These are phyloP conservation scores for Sparidentex hasta DNA, from an alignment of 2,797 vertebrate genomes.

Conservation along the genomic window DNA sequence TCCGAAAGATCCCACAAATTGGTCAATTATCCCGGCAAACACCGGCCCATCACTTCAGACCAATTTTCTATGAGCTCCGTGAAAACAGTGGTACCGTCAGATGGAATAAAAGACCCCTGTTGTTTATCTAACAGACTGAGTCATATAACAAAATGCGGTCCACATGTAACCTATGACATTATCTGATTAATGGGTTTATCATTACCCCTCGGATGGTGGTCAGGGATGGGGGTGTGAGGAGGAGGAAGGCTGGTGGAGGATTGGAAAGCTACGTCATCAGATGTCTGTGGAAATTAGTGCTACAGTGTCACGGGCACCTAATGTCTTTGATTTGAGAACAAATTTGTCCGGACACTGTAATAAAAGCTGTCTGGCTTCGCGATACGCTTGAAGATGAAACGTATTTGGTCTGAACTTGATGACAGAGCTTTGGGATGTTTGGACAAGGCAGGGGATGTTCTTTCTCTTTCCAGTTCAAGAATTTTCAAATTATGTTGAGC, in stretches of 20 bases:
- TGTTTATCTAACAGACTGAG: slow-evolving; percentile 85
- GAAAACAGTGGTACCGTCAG: slow-evolving; percentile 78
- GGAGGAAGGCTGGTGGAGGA: slow-evolving; percentile 48
- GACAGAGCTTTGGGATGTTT: slow-evolving; percentile 46
- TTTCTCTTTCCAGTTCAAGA: slow-evolving; percentile 40
- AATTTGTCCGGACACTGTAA: slow-evolving; percentile 60
- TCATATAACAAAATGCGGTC: slow-evolving; percentile 84
- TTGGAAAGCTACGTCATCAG: slow-evolving; percentile 59
- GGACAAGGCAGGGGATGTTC: slow-evolving; percentile 32
- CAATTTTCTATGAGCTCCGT: slow-evolving; percentile 72
- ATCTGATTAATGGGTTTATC: slow-evolving; percentile 88
- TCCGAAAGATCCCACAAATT: slow-evolving; percentile 81
- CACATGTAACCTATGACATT: slow-evolving; percentile 88
- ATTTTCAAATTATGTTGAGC: slow-evolving; percentile 59
- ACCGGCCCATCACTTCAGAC: slow-evolving; percentile 69
- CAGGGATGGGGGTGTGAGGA: slow-evolving; percentile 59
- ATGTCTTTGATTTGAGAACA: slow-evolving; percentile 51
- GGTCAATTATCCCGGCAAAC: slow-evolving; percentile 77
- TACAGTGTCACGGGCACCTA: slow-evolving; percentile 55
- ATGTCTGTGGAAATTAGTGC: slow-evolving; percentile 69
- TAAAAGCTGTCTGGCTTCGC: slow-evolving; percentile 51
- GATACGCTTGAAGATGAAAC: slow-evolving; percentile 56
- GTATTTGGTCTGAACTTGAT: slow-evolving; percentile 45
- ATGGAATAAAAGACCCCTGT: slow-evolving; percentile 79
- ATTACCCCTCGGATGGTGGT: slow-evolving; percentile 76